Evolutionary conservation across 2,113 vertebrate genomes (phyloP), one percentile per base, ranked within the genome.

Genomic region (Engraulis encrasicolus): DNA sequence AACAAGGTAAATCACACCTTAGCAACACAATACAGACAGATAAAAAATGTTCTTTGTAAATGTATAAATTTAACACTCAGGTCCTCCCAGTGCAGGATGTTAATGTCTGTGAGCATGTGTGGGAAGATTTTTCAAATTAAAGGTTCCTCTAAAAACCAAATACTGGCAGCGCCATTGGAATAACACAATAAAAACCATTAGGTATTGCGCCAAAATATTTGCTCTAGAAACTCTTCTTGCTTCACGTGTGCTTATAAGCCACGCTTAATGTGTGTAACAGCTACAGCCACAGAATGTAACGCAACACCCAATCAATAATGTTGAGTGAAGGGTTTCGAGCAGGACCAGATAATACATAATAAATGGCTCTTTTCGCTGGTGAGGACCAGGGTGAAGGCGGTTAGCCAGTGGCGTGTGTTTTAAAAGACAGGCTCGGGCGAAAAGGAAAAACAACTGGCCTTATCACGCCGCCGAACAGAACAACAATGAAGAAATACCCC

Each of bases 381-480:
- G 40, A 45, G 40, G n/a, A n/a, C 31, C 66, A 34, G 27, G n/a
- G n/a, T n/a, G n/a, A n/a, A n/a, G n/a, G 14, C 66, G 34, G 27
- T 34, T 31, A 1, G 66, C 34, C 34, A 74, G 61, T 14, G 4
- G 31, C 6, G 14, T 74, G 66, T 74, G n/a, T n/a, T n/a, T 45
- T 74, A 34, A 36, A 74, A 74, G 27, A 74, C 66, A 34, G 31
- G n/a, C n/a, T n/a, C 23, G 66, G 27, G 12, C 3, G 66, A 14
- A 15, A 74, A 74, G 66, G 66, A 74, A 74, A n/a, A 74, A 74
- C 66, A 74, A 74, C 66, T 74, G 14, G 66, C 27, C 66, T 74
- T 74, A 74, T 74, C 66, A 74, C 66, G 11, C 23, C 11, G 66
- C 31, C 27, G 66, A 74, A 74, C 66, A 74, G 27, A 74, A 74